A percentile compares a stretch with the other conserved stretches of the same genome.
Evolutionary conservation across 2,113 vertebrate species (phyloP).

Genomic region (Clarias gariepinus): DNA sequence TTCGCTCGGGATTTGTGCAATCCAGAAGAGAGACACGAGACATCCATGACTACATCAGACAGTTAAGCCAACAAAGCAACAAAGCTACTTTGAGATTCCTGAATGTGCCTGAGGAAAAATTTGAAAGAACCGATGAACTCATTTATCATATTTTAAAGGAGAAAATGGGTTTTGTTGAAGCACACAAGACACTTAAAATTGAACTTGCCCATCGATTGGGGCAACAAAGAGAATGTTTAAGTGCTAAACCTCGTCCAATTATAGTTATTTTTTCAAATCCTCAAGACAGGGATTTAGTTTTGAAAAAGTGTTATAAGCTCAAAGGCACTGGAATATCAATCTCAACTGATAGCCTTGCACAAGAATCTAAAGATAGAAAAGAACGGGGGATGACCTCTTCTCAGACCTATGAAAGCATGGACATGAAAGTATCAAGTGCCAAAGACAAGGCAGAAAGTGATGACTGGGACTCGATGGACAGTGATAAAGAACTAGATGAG

Average conservation of each 20-base stretch:
- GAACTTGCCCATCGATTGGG: conserved; percentile 94
- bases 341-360: conserved; percentile 88
- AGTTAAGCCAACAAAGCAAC: conserved; percentile 87
- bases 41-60: conserved; percentile 97
- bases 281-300: conserved; percentile 91
- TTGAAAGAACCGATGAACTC: conserved; percentile 82
- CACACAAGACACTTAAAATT: conserved; percentile 85
- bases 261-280: conserved; percentile 91
- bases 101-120: conserved; percentile 91
- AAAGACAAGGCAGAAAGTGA: conserved; percentile 83
- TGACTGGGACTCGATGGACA: conserved; percentile 89
- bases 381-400: conserved; percentile 87
- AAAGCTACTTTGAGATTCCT: conserved; percentile 90
- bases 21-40: conserved; percentile 94
- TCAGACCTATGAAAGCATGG: conserved; percentile 98
- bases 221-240: conserved; percentile 91
- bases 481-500: conserved; percentile 89
- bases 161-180: conserved; percentile 92
- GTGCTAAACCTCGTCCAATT: conserved; percentile 93
- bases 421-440: conserved; percentile 81
- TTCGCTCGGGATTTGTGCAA: conserved; percentile 93
- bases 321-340: conserved; percentile 94
- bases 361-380: conserved; percentile 86
- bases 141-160: conserved; percentile 90
- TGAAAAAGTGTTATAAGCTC: conserved; percentile 98